phyloP scores from a whole-genome alignment of 2,888 invertebrate genomes.

The Stenoptilia bipunctidactyla region DNA sequence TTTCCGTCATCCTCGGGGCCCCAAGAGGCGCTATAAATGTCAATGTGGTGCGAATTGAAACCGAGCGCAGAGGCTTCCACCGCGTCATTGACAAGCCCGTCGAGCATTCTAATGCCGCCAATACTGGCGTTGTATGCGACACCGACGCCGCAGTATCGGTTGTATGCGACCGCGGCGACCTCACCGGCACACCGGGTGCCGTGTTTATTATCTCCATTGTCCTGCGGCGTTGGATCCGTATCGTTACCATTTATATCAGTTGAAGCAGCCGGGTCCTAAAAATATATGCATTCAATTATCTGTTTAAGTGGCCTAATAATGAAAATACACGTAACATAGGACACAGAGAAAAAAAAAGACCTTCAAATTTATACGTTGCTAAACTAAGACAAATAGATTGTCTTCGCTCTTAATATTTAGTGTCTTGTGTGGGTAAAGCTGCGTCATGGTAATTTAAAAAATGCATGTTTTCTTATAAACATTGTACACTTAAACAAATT shows the following conservation, averaged over 20 bases:
- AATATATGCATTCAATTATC: neutral
- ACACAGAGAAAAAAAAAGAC: no score
- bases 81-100: slow-evolving; percentile 96
- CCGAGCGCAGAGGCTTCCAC: slow-evolving; percentile 94
- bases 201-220: slow-evolving; percentile 99
- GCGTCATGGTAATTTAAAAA: no score
- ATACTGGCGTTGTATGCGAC: slow-evolving; percentile 97
- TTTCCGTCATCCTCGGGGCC: slow-evolving; percentile 97
- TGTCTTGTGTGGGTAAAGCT: no score
- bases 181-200: slow-evolving; percentile 99
- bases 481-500: no score
- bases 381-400: no score
- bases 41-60: slow-evolving; percentile 93
- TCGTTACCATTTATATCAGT: slow-evolving; percentile 98
- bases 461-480: no score
- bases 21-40: slow-evolving; percentile 97
- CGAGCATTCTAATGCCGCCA: slow-evolving; percentile 96
- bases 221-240: slow-evolving; percentile 97
- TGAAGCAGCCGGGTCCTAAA: slow-evolving; percentile 92
- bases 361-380: no score
- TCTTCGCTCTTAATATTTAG: no score
- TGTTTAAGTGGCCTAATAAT: no score
- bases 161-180: slow-evolving; percentile 96
- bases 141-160: slow-evolving; percentile 96
- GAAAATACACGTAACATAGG: no score